Base-by-base conservation (phyloP, 2,888 invertebrate species). In the Tholera decimalis region DNA sequence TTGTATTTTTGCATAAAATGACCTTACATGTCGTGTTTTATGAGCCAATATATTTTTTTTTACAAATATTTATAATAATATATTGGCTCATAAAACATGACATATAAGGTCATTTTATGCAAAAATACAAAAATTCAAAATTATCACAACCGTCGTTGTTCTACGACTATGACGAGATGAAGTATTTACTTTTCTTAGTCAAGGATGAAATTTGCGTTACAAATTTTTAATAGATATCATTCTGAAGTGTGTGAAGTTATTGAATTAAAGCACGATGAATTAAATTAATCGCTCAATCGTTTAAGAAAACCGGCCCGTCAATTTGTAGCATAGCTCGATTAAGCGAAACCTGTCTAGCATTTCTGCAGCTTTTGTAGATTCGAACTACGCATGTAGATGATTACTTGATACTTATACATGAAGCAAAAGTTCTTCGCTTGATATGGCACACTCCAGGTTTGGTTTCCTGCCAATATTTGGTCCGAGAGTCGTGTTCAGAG, bases 381-480 rank as follows among this genome's bases (percentile, higher is more conserved):
- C 60, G 59, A 69, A 68, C 63, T 80, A 82, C 80, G 77, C 82
- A 77, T 58, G 69, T 62, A 61, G 64, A 70, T 63, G 62, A 70
- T 80, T 79, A 61, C 55, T 64, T 57, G 51, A 57, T 64, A 57
- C 15, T 50, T 79, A 67, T 72, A 53, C 49, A 59, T 41, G 41
- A 44, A 53, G 30, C 35, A 72, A 65, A 73, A 66, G 39, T 50
- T 66, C 22, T 35, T 47, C 13, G 70, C 49, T 30, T 63, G 15
- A 33, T 56, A 55, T 30, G 24, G 18, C 26, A 50, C 24, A 33
- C 22, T 47, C 1, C 24, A 28, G 26, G 20, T 58, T 54, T 26
- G 5, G 49, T 57, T 54, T 35, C 43, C 20, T 24, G 9, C n/a
- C 35, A 46, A 39, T 47, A 20, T 13, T 53, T 30, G 53, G 59